Evolutionary conservation across 2,797 vertebrate species (phyloP).

Genomic region (Orientallactaga sibirica): DNA sequence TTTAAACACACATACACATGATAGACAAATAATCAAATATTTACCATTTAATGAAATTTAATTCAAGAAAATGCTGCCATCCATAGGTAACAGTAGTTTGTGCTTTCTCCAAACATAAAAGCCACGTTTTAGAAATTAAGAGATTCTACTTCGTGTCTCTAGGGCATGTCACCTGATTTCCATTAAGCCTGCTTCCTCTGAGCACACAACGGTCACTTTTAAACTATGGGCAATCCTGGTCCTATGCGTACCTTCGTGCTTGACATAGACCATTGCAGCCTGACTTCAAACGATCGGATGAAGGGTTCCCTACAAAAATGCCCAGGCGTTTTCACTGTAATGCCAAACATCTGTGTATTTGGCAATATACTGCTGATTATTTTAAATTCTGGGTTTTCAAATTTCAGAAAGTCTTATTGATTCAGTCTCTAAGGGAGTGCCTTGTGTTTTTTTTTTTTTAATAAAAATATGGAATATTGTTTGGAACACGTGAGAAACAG

Average conservation of each 20-base stretch:
- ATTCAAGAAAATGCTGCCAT: conserved; percentile 19
- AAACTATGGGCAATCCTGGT: conserved; percentile 43
- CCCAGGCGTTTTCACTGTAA: conserved; percentile 6
- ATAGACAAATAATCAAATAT: not conserved
- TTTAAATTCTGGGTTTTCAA: conserved; percentile 54
- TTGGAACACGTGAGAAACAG: conserved; percentile 40
- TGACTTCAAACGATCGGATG: conserved; percentile 60
- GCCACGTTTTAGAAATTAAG: not conserved
- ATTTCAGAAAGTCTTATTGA: conserved; percentile 56
- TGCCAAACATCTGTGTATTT: conserved; percentile 46
- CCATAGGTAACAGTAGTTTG: not conserved
- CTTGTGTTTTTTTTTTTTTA: conserved; percentile 9
- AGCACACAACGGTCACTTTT: not conserved
- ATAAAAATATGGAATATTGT: conserved; percentile 45
- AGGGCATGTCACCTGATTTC: conserved; percentile 36
- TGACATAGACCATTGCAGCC: conserved; percentile 53
- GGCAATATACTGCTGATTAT: conserved; percentile 28
- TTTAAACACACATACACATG: not conserved
- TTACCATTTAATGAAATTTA: not conserved
- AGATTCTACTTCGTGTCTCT: not conserved
- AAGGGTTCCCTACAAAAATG: conserved; percentile 15
- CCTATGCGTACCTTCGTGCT: conserved; percentile 26
- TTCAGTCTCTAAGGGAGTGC: conserved; percentile 22
- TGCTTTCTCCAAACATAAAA: conserved; percentile 28
- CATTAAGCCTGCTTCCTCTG: conserved; percentile 51